Base-by-base conservation (phyloP, 2,113 vertebrate genomes). In the Zonotrichia leucophrys region DNA sequence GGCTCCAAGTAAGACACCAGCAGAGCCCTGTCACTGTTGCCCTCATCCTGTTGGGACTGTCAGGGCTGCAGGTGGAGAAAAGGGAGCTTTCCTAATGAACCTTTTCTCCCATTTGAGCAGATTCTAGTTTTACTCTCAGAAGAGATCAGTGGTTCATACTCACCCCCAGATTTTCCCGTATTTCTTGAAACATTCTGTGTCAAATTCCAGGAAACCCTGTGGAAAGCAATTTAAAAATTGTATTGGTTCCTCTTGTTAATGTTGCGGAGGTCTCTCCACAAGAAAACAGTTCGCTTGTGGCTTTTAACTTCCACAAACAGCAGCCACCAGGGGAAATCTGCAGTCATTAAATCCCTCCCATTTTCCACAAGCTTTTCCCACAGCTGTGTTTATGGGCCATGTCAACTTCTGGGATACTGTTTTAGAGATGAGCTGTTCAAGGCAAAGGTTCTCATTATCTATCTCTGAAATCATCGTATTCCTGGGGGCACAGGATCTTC, bases 151-250 rank as follows among this genome's bases (percentile, higher is more conserved):
- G 31, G 7, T 64, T 83, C 37, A 3, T 67, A 97, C 98, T 98
- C 72, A 99, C 98, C 99, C 98, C 99, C 99, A 99, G 30, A 98
- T 2, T 33, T 97, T 98, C 75, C 99, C 99, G 1, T 98, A 99
- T 87, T 98, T 99, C 58, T 96, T 41, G 12, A 96, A 97, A 79
- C 99, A 99, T 25, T 95, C 70, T 0, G 0, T 69, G 64, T 99
- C 98, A 95, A 98, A 98, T 0, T 67, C 15, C n/a, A 93, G 0
- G 3, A 98, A 19, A 44, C 98, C 98, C 99, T 99, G 67, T 25
- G 89, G 90, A 27, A 69, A 74, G 83, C 6, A 73, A 85, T 89
- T 74, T 39, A 4, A 70, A 69, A 87, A 28, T 16, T 63, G 15
- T 28, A 22, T 28, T 18, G 64, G 55, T 58, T 21, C 20, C 33